These are phyloP conservation scores for Seira sanloemensis DNA, from an alignment of 2,888 invertebrate genomes.

Conservation along the genomic window DNA sequence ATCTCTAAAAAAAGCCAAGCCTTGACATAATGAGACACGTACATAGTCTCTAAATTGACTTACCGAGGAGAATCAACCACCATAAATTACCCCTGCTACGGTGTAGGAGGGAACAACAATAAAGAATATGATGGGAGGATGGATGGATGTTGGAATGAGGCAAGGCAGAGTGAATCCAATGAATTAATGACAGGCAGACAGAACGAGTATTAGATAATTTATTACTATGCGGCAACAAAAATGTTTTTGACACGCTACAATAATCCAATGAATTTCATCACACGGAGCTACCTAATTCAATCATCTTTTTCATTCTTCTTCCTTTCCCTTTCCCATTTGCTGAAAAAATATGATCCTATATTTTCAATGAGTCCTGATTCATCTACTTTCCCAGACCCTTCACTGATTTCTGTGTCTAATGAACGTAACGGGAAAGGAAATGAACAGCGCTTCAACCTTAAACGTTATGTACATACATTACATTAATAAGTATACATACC, in stretches of 20 bases:
- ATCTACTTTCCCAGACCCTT: background rate
- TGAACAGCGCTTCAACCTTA: too few species aligned
- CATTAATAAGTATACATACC: too few species aligned
- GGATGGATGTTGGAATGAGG: background rate
- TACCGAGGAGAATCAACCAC: background rate
- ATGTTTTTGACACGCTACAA: conserved; percentile 61
- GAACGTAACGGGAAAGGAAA: background rate
- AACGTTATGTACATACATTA: too few species aligned
- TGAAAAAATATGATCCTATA: background rate
- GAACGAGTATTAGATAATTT: conserved; percentile 53
- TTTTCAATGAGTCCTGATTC: background rate
- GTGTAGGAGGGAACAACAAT: background rate
- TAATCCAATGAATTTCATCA: conserved; percentile 46
- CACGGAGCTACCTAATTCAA: conserved; percentile 53
- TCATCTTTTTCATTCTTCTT: conserved; percentile 39
- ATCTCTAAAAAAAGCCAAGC: too few species aligned
- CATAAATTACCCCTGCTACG: conserved; percentile 3
- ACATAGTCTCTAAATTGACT: conserved; percentile 14
- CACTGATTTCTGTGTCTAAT: background rate
- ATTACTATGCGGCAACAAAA: conserved; percentile 47
- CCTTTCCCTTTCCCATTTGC: background rate
- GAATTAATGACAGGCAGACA: conserved; percentile 57
- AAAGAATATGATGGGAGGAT: conserved; percentile 3
- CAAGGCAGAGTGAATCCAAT: conserved; percentile 23
- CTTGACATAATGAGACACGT: conserved; percentile 5